These are phyloP conservation scores for Melanostigma gelatinosum DNA, from an alignment of 2,113 vertebrate genomes.

Conservation along the genomic window DNA sequence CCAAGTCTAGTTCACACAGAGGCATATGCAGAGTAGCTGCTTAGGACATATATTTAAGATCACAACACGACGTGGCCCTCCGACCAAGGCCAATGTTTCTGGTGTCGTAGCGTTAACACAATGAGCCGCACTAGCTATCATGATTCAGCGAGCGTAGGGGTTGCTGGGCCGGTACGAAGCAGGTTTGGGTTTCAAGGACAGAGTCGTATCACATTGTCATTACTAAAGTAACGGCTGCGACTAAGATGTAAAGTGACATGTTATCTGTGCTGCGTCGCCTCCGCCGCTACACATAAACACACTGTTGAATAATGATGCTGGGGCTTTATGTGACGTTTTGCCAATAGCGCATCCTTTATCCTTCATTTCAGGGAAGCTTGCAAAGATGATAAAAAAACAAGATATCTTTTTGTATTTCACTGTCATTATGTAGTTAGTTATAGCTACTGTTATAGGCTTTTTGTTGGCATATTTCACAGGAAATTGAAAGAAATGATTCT, in stretches of 20 bases:
- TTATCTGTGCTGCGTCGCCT: conserved; percentile 51
- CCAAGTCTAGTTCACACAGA: neutral
- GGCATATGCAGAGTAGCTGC: conserved; percentile 27
- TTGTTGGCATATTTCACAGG: neutral
- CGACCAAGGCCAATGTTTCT: conserved; percentile 21
- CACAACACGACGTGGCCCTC: conserved; percentile 32
- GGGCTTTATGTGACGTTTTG: conserved; percentile 54
- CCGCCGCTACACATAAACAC: conserved; percentile 40
- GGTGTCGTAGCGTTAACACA: conserved; percentile 46
- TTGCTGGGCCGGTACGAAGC: conserved; percentile 41
- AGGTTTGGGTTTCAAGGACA: conserved; percentile 70
- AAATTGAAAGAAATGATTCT: conserved; percentile 18
- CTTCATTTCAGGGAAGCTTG: conserved; percentile 42
- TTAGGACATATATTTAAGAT: conserved; percentile 56
- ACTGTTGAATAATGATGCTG: conserved; percentile 59
- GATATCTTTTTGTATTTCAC: neutral
- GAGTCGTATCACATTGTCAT: conserved; percentile 72
- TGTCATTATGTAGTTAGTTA: neutral
- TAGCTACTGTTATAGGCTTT: neutral
- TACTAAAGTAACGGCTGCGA: conserved; percentile 69
- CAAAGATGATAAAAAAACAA: conserved; percentile 9
- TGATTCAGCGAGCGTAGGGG: conserved; percentile 52
- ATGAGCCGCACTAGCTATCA: conserved; percentile 49
- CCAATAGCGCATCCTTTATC: conserved; percentile 46
- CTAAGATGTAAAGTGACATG: conserved; percentile 67